Base-by-base conservation (phyloP, 2,113 vertebrate species). In the Scalopus aquaticus region DNA sequence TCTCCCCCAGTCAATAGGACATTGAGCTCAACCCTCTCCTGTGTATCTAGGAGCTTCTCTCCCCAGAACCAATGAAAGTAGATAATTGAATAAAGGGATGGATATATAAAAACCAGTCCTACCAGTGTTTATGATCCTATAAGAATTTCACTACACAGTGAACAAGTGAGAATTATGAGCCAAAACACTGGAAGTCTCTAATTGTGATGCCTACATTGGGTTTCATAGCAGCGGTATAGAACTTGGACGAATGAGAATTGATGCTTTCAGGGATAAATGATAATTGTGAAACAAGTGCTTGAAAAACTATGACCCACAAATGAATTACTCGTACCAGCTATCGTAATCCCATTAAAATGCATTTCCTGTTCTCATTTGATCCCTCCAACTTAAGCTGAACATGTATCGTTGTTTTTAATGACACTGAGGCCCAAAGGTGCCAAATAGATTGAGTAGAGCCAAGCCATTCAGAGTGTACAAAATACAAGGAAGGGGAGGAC, bases 401-500 rank as follows among this genome's bases (percentile, higher is more conserved):
- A 51, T 79, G 16, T 89, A 42, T 39, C 28, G 83, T 62, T 65
- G 54, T 74, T 28, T 74, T 22, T 93, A 74, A 19, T 30, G 20
- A 39, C 30, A 49, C 19, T 56, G 12, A 84, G 16, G 24, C 35
- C 39, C 51, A 88, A 69, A 60, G 32, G 79, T 76, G 13, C n/a
- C 65, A 84, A 60, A 49, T 73, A 62, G 49, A 78, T 42, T 88
- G 24, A 5, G 19, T 30, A 91, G 39, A 58, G 16, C 42, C 58
- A 98, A 99, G 99, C 96, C 98, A 99, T 99, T 95, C 99, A 99
- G 90, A 99, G 99, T 24, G 98, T 99, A 73, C 98, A 98, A 93
- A 99, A 99, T 97, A 99, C 99, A 98, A 99, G 99, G 82, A 99
- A 99, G 98, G 98, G 99, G 94, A 99, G 99, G 98, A 99, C 99